These are phyloP conservation scores for Caerostris darwini DNA, from an alignment of 1,140 invertebrate species.

Conservation along the genomic window DNA sequence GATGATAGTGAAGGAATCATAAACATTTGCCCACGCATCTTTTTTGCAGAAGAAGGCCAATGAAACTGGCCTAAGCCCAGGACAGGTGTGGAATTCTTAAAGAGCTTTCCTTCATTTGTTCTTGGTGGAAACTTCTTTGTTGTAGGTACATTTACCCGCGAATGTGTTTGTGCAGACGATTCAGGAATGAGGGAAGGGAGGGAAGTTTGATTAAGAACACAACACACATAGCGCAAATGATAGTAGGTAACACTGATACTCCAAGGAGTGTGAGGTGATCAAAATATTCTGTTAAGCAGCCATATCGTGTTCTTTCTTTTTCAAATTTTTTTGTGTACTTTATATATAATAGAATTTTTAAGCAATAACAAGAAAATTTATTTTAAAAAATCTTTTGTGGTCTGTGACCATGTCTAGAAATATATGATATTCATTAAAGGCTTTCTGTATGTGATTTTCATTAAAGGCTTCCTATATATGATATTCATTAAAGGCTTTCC, in stretches of 20 bases:
- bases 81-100: slow-evolving; percentile 71
- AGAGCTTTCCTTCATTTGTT: slow-evolving; percentile 40
- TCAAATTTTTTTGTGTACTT: too few species aligned
- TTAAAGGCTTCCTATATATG: too few species aligned
- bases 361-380: too few species aligned
- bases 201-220: slow-evolving; percentile 22
- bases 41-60: neutral
- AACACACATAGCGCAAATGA: neutral
- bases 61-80: slow-evolving; percentile 17
- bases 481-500: too few species aligned
- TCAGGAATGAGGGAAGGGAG: neutral
- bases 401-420: too few species aligned
- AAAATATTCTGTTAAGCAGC: too few species aligned
- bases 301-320: too few species aligned
- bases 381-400: too few species aligned
- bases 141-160: neutral
- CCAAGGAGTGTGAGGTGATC: too few species aligned
- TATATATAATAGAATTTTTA: too few species aligned
- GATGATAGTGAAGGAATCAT: slow-evolving; percentile 68
- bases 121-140: slow-evolving; percentile 29
- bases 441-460: too few species aligned
- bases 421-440: too few species aligned
- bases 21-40: slow-evolving; percentile 52
- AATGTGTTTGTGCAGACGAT: neutral
- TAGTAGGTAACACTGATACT: neutral